Evolutionary conservation across 2,113 vertebrate genomes (phyloP), one percentile per base, ranked within the genome.

Genomic region (Camelus bactrianus): DNA sequence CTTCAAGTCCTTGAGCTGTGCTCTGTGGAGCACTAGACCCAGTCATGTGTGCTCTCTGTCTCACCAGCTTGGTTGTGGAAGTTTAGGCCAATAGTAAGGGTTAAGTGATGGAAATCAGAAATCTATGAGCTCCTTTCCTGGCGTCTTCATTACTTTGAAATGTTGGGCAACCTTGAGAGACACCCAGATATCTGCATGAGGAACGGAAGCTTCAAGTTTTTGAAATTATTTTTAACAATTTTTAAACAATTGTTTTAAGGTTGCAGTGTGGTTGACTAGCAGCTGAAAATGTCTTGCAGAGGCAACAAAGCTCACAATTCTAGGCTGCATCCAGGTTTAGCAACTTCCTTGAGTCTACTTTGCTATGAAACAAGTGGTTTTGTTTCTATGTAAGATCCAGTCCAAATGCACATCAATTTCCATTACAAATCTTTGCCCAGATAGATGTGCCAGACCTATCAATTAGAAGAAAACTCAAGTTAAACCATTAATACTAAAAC

Each of bases 401-500:
- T 38, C 22, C 32, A 84, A 64, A 32, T 65, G 35, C 58, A 79
- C 28, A 24, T 42, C 38, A 73, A 10, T 92, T 94, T 72, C 38
- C 22, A 76, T 35, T 65, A 32, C 20, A 81, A 69, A 75, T 10
- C 28, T 76, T 60, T 88, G 62, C 65, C 28, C 22, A 60, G n/a
- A 50, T 50, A 89, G 38, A 52, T 52, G 94, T 79, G 50, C 35
- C 54, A 83, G 62, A 32, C n/a, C 30, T 67, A 60, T 79, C 38
- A 84, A 6, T 93, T 70, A 93, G 42, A 88, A 83, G 46, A 75
- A 92, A 80, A 28, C 0, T 2, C 8, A 20, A 42, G 60, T 38
- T 69, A 35, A 88, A 52, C 22, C 6, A 73, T 70, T 69, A 28
- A 89, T 94, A 84, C 77, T 95, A 94, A 83, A 95, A 91, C 58